phyloP scores from a whole-genome alignment of 2,797 vertebrate genomes.

The Cyprinodon diabolis region DNA sequence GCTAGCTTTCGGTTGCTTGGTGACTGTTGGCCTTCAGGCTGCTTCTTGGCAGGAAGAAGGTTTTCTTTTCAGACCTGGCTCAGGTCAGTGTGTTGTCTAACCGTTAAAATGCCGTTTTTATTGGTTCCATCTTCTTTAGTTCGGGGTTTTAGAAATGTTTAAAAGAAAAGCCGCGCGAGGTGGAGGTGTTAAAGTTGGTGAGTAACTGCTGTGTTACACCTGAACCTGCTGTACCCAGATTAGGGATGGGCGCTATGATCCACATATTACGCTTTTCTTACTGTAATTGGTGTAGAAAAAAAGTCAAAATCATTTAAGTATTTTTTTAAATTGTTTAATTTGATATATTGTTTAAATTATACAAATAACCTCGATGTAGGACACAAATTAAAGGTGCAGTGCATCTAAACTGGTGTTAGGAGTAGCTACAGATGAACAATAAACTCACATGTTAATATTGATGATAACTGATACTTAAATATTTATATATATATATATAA shows the following conservation, averaged over 20 bases:
- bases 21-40: conserved; percentile 3
- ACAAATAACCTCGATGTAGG: not conserved
- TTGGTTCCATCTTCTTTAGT: not conserved
- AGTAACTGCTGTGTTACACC: not conserved
- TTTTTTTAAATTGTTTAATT: not conserved
- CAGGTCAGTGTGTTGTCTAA: not conserved
- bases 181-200: not conserved
- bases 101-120: not conserved
- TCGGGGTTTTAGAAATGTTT: not conserved
- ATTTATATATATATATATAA: too few relatives aligned
- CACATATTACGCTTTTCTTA: not conserved
- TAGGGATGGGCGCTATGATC: not conserved
- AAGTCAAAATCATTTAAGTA: not conserved
- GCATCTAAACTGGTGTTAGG: not conserved
- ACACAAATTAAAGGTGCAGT: not conserved
- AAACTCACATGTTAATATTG: too few relatives aligned
- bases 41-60: not conserved
- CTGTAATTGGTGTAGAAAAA: not conserved
- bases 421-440: too few relatives aligned
- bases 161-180: not conserved
- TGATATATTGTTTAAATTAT: not conserved
- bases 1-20: conserved; percentile 8
- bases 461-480: too few relatives aligned
- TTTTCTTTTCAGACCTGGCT: not conserved
- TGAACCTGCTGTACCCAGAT: not conserved